Base-by-base conservation (phyloP, 92 coral and sea anemone species). In the Siderastrea siderea region DNA sequence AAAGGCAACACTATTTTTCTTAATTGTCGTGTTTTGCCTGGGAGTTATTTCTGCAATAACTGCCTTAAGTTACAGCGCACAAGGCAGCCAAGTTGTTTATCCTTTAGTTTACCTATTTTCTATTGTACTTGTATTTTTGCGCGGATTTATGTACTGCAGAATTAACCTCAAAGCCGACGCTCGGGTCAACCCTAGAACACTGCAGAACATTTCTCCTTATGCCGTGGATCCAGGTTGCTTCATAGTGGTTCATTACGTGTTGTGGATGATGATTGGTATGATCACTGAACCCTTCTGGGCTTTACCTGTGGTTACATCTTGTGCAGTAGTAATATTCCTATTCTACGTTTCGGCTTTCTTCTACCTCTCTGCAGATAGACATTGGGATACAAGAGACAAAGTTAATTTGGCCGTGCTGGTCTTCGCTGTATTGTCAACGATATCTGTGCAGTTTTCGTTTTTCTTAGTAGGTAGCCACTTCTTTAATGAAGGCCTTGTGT, bases 271-370 rank as follows among this genome's bases (percentile, higher is more conserved):
- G 48, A 19, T 86, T 0, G 90, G 90, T 26, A 75, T 79, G 4
- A 68, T 79, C 12, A 86, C 90, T 15, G 90, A 86, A 1, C 90
- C 90, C 7, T 47, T 68, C 55, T 86, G 90, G 90, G 90, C 84
- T 49, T 7, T 86, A 12, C 90, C 85, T 44, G 62, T 86, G 10
- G 78, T 79, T 47, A 75, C 80, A 57, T 8, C 80, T 1, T 13
- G 58, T 12, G 50, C 58, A 8, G 45, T 38, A 61, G 0, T 75
- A 1, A 61, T 61, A 14, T 57, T 75, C 26, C 44, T 75, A 43
- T 55, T 75, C n/a, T 75, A 75, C 16, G 47, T 75, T 38, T 75
- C 58, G 64, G 44, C 80, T 26, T 43, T n/a, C 3, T 47, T 75
- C 45, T 55, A 19, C 43, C 44, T 75, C 26, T 57, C 67, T 3